Base-by-base conservation (phyloP, 1,140 invertebrate species). In the Aphelenchoides avenae region DNA sequence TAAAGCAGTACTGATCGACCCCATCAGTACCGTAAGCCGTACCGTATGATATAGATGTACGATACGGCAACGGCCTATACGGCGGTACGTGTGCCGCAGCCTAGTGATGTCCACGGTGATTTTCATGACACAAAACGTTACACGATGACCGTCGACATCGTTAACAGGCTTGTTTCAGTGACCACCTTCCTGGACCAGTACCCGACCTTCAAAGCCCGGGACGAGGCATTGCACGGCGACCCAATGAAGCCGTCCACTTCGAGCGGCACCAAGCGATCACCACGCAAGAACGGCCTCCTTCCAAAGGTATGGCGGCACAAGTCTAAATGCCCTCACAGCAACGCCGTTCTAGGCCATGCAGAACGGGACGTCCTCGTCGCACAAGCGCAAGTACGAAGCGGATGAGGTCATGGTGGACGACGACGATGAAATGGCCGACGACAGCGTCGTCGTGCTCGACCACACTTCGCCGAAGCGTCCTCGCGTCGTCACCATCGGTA, bases 191-290 rank as follows among this genome's bases (percentile, higher is more conserved):
- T 64, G 13, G 70, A 70, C 7, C 49, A 44, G 15, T 68, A 74
- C 42, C 68, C 69, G 11, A 66, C 57, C 15, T 76, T 73, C 31
- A 49, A 41, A 13, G 57, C 73, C 2, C 57, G 57, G 22, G 69
- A 71, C 51, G 22, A 24, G n/a, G n/a, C n/a, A n/a, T n/a, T n/a
- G n/a, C n/a, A n/a, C n/a, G n/a, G n/a, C n/a, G n/a, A n/a, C n/a
- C n/a, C n/a, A n/a, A n/a, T n/a, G n/a, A n/a, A n/a, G n/a, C n/a
- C n/a, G n/a, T n/a, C n/a, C n/a, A n/a, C n/a, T n/a, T n/a, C n/a
- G n/a, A n/a, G n/a, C n/a, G n/a, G n/a, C n/a, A n/a, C n/a, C n/a
- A n/a, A n/a, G n/a, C n/a, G 41, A 42, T 20, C 20, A 42, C 5
- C 20, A 42, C 6, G 5, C 27, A 22, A 22, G 20, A 11, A 22